Conservation (phyloP, 2,113 vertebrate genomes). For the Megaleporinus macrocephalus region DNA sequence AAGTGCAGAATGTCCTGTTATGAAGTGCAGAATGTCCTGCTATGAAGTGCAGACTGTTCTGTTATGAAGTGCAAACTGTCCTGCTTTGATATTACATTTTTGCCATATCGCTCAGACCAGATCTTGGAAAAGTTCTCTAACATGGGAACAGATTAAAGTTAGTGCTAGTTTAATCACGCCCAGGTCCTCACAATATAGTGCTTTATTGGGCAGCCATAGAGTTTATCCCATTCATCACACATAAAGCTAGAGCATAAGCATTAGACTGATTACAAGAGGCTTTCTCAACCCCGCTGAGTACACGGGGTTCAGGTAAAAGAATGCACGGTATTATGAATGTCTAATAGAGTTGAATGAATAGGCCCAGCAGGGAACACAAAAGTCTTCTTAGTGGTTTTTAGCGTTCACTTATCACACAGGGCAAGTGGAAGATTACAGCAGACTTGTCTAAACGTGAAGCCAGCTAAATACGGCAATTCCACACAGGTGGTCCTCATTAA, state of each 20-base stretch:
- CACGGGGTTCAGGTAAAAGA: neutral
- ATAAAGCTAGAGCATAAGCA: neutral
- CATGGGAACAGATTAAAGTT: neutral
- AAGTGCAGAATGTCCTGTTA: too few species aligned
- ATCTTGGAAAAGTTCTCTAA: too few species aligned
- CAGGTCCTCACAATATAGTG: neutral
- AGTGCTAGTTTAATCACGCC: neutral
- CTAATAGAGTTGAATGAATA: neutral
- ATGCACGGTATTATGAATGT: neutral
- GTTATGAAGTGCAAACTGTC: too few species aligned
- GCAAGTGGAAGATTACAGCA: neutral
- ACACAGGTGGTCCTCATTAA: neutral
- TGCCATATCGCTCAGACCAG: too few species aligned
- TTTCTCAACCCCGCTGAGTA: neutral
- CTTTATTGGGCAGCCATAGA: neutral
- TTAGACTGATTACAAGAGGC: neutral
- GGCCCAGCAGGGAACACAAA: neutral
- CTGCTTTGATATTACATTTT: too few species aligned
- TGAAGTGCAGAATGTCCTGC: too few species aligned
- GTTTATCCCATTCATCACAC: neutral
- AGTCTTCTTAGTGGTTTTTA: neutral
- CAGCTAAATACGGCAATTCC: neutral
- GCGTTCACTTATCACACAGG: neutral
- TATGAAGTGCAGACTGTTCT: too few species aligned
- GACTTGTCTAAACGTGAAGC: neutral